These are phyloP conservation scores for Reticulitermes speratus DNA, from an alignment of 1,140 invertebrate genomes.

Conservation along the genomic window DNA sequence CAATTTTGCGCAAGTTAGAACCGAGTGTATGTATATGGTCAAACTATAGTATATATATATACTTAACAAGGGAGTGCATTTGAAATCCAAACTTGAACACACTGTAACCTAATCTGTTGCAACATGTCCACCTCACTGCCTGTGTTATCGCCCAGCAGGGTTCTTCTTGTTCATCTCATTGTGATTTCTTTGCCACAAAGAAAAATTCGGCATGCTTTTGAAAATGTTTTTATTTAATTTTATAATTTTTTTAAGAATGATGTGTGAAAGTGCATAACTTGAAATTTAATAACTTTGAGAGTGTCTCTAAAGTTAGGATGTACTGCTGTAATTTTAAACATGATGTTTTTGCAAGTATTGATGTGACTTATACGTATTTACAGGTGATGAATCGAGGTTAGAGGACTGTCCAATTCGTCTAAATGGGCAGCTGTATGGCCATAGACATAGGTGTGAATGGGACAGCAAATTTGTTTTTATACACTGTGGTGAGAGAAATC, in stretches of 20 bases:
- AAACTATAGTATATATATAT: too few relatives aligned
- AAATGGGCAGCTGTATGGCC: slow-evolving; percentile 85
- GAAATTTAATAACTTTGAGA: background rate
- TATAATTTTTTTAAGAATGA: background rate
- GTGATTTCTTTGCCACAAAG: too few relatives aligned
- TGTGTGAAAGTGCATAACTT: background rate
- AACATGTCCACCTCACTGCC: too few relatives aligned
- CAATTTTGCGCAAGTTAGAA: too few relatives aligned
- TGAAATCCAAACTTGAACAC: too few relatives aligned
- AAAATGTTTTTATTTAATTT: too few relatives aligned
- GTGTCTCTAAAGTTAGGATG: background rate
- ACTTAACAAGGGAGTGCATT: too few relatives aligned
- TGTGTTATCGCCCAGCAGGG: too few relatives aligned
- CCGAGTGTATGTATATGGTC: too few relatives aligned
- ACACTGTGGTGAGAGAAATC: slow-evolving; percentile 79
- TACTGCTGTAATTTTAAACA: background rate
- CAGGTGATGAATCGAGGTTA: slow-evolving; percentile 79
- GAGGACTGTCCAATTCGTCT: slow-evolving; percentile 86
- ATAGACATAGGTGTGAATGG: slow-evolving; percentile 82
- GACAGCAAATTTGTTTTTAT: slow-evolving; percentile 92
- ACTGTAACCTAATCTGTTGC: too few relatives aligned
- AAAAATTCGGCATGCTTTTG: too few relatives aligned
- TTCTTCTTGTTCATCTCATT: too few relatives aligned
- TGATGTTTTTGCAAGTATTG: slow-evolving; percentile 29
- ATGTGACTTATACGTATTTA: slow-evolving; percentile 35